Percentiles rank a stretch among this genome's conserved stretches.
Evolutionary conservation across 2,113 vertebrate genomes (phyloP).

Genomic region (Chionis minor): DNA sequence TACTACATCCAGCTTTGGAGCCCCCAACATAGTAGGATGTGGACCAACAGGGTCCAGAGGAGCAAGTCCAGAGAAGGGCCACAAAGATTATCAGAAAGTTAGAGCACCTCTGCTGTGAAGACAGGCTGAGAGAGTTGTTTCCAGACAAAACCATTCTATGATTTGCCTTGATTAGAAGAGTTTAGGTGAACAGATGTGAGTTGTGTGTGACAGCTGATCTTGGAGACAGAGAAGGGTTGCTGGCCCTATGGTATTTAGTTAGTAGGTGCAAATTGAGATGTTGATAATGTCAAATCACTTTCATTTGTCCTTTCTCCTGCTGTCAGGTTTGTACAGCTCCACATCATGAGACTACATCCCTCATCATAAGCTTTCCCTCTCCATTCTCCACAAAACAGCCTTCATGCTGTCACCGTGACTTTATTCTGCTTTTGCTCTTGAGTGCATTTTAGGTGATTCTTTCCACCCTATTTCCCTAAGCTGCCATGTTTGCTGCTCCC

Average conservation of each 20-base stretch:
- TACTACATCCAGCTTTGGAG: no score
- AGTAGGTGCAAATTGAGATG: not conserved
- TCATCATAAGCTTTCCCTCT: accelerated
- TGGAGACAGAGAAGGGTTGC: not conserved
- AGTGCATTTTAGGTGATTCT: not conserved
- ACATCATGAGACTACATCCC: not conserved
- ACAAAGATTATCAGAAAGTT: no score
- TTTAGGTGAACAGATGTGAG: not conserved
- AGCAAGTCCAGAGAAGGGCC: no score
- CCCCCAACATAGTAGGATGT: no score
- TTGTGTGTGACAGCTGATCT: not conserved
- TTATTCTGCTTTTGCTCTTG: not conserved
- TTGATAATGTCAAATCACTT: not conserved
- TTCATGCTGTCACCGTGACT: not conserved
- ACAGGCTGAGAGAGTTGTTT: no score
- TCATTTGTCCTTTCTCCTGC: not conserved
- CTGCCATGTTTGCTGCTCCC: not conserved
- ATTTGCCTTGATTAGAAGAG: not conserved
- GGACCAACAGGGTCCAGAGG: no score
- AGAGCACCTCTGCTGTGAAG: no score
- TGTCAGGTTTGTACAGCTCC: not conserved
- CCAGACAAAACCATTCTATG: no score
- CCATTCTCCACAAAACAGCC: not conserved
- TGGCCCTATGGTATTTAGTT: not conserved
- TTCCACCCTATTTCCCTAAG: constrained; percentile 3